Base-by-base conservation (phyloP, 1,140 invertebrate genomes). In the Aethina tumida region DNA sequence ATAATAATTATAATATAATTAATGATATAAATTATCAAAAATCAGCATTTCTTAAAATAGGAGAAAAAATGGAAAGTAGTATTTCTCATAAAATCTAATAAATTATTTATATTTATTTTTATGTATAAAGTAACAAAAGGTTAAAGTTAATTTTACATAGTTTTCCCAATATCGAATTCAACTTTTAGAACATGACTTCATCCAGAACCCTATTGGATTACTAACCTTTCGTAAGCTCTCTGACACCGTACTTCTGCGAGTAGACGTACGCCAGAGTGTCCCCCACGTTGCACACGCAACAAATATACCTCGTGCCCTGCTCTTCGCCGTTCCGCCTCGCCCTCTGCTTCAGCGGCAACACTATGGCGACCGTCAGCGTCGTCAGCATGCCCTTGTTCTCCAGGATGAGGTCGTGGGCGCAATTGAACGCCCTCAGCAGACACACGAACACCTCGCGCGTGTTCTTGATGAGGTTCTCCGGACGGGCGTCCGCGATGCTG, bases 271-370 rank as follows among this genome's bases (percentile, higher is more conserved):
- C 89, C 43, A 92, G 67, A 43, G 82, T 88, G 58, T 94, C 90
- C 1, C 90, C 90, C 13, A 94, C 87, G 60, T 94, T 94, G 52
- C 90, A 90, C 20, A 83, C 79, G 62, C 91, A 95, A 6, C 85
- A 84, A 32, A 87, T 75, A 63, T 75, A 89, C 52, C 77, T 72
- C 62, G 66, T 39, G 10, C 45, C 42, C 5, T 46, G 34, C 5
- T 49, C 37, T 18, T 22, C 30, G 2, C 41, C 44, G 21, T 38
- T 40, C 14, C 27, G 13, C 7, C 39, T 14, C n/a, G 29, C 24
- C 18, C 38, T 41, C 13, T 35, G 45, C 36, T 50, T 56, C 43
- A 79, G 52, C 29, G 83, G 88, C 52, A 79, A 69, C 31, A 91
- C 71, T 31, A 84, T 70, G 32, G 82, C 84, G 13, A 83, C 79